These are phyloP conservation scores for Scelioninae gen. 1 DNA, from an alignment of 2,888 invertebrate genomes.

Conservation along the genomic window DNA sequence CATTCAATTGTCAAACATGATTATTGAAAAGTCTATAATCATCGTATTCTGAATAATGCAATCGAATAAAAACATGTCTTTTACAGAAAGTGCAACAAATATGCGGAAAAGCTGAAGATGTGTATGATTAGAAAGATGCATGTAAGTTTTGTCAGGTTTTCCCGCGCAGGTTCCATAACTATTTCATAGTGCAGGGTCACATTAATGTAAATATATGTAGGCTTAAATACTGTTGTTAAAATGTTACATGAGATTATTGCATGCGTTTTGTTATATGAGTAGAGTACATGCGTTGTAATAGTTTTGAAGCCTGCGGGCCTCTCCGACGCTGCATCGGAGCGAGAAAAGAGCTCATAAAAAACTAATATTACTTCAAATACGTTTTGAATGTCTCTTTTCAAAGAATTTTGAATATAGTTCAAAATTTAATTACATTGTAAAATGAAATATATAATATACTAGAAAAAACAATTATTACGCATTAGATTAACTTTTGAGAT, in stretches of 20 bases:
- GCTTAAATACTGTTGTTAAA: conserved; percentile 74
- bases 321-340: neutral
- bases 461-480: no score
- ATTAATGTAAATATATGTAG: conserved; percentile 71
- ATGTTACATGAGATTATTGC: conserved; percentile 65
- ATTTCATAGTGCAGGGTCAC: conserved; percentile 44
- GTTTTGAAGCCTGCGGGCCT: conserved; percentile 29
- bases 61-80: no score
- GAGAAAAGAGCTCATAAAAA: conserved; percentile 29
- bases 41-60: no score
- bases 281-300: conserved; percentile 41
- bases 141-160: conserved; percentile 44
- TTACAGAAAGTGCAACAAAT: neutral
- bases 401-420: conserved; percentile 2
- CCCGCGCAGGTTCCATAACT: conserved; percentile 40
- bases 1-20: no score
- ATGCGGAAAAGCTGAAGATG: conserved; percentile 49
- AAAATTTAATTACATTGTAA: no score
- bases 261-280: conserved; percentile 56
- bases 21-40: no score
- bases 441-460: no score
- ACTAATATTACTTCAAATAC: conserved; percentile 16
- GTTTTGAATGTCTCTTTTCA: conserved; percentile 4
- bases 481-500: no score
- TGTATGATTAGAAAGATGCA: conserved; percentile 35